phyloP scores from a whole-genome alignment of 2,113 vertebrate species.

The Tyto alba region DNA sequence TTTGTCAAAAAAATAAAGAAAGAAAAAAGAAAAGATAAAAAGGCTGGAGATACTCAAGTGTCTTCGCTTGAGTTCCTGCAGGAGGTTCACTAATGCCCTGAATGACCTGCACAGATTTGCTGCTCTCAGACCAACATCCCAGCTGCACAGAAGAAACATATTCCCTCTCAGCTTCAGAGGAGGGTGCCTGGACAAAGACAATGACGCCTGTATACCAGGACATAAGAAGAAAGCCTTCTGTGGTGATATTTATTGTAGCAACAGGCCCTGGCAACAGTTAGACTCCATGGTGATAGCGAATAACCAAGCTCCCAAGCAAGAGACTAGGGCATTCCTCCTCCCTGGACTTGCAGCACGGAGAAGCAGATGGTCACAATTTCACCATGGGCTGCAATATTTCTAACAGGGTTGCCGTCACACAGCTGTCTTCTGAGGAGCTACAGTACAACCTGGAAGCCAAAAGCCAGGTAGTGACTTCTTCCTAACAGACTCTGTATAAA shows the following conservation, averaged over 20 bases:
- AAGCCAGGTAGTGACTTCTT: slow-evolving; percentile 33
- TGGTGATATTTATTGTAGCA: slow-evolving; percentile 69
- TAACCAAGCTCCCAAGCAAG: neutral
- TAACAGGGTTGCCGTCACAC: neutral
- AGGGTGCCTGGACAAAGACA: neutral
- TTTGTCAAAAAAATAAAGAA: neutral
- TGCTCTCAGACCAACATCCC: neutral
- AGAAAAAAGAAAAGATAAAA: neutral
- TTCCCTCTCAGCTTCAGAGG: neutral
- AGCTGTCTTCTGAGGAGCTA: neutral
- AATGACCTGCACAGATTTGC: neutral
- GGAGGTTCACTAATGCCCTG: neutral
- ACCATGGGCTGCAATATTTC: slow-evolving; percentile 60
- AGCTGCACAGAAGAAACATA: neutral
- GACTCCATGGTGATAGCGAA: neutral
- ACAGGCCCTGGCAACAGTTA: slow-evolving; percentile 55
- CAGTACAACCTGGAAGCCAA: slow-evolving; percentile 17
- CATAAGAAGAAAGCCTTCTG: neutral
- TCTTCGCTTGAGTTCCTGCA: neutral
- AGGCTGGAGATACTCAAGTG: neutral
- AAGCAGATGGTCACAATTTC: neutral
- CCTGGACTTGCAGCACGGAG: neutral
- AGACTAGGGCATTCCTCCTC: neutral
- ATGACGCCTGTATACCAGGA: neutral
- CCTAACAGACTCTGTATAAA: neutral